A percentile compares a stretch with the other conserved stretches of the same genome.
These are phyloP conservation scores for Synanthedon vespiformis DNA, from an alignment of 2,888 invertebrate genomes.

Conservation along the genomic window DNA sequence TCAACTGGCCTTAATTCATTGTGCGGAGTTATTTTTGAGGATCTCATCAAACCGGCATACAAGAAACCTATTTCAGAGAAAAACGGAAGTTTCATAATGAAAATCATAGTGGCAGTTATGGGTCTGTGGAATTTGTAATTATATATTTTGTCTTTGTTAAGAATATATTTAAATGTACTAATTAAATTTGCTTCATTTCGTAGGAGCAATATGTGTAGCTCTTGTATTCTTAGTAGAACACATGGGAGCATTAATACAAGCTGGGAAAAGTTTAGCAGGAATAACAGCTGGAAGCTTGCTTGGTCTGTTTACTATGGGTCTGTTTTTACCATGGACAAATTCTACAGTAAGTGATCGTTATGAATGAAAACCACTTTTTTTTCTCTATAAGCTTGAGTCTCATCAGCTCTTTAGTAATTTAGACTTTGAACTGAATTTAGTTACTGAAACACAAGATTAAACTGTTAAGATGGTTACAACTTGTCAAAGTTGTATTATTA, in stretches of 20 bases:
- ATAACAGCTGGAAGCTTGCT: conserved; percentile 79
- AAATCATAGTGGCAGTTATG: conserved; percentile 74
- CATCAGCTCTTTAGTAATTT: too few species aligned
- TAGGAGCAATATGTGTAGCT: conserved; percentile 73
- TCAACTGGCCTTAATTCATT: conserved; percentile 81
- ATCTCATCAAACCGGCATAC: conserved; percentile 75
- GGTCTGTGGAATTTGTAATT: conserved; percentile 30
- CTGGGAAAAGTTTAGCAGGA: conserved; percentile 76
- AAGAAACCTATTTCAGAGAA: conserved; percentile 74
- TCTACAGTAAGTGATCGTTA: conserved; percentile 56
- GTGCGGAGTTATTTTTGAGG: conserved; percentile 81
- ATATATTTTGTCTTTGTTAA: too few species aligned
- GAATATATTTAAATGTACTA: not conserved
- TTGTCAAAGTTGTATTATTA: too few species aligned
- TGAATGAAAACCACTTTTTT: too few species aligned
- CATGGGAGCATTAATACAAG: conserved; percentile 78
- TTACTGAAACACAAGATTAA: not conserved
- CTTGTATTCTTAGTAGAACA: conserved; percentile 79
- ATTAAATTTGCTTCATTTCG: conserved; percentile 3
- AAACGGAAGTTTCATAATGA: conserved; percentile 77
- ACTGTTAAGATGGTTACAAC: too few species aligned
- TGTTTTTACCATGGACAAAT: conserved; percentile 78
- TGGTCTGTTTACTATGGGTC: conserved; percentile 77
- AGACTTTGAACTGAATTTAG: too few species aligned
- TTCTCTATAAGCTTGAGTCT: too few species aligned